Conservation (phyloP, 2,888 invertebrate species). For the Mesoligia furuncula region DNA sequence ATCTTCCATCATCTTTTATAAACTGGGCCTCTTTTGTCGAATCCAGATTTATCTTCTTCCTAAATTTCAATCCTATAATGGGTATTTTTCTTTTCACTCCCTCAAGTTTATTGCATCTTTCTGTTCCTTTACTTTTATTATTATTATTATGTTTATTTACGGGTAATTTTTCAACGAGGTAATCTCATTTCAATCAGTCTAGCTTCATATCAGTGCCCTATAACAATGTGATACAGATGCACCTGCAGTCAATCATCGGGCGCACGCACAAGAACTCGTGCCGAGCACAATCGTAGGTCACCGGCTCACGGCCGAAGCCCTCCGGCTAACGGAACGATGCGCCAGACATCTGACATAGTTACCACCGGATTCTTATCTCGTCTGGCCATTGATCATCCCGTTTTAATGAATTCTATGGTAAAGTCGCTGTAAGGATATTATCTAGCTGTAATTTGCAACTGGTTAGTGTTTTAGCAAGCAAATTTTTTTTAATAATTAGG, state of each 20-base stretch:
- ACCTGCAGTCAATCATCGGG: not conserved
- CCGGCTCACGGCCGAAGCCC: conserved; percentile 34
- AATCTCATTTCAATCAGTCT: not conserved
- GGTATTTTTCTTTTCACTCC: too few species aligned
- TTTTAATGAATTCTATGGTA: not conserved
- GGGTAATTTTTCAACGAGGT: not conserved
- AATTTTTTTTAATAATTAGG: not conserved
- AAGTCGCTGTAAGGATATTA: not conserved
- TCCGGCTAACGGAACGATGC: conserved; percentile 49
- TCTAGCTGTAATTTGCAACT: not conserved
- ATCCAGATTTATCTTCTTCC: not conserved
- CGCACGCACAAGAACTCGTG: conserved; percentile 1
- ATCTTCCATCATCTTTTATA: not conserved
- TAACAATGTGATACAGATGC: not conserved
- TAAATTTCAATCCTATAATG: not conserved
- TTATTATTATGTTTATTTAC: not conserved
- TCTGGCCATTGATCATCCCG: conserved; percentile 6
- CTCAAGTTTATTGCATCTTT: not conserved
- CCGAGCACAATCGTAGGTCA: conserved; percentile 50
- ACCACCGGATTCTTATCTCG: conserved; percentile 7
- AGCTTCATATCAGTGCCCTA: not conserved
- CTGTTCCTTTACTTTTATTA: too few species aligned
- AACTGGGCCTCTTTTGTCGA: not conserved
- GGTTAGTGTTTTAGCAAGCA: not conserved
- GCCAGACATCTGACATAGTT: conserved; percentile 40